Evolutionary conservation across 2,113 vertebrate genomes (phyloP).

Genomic region (Hippocampus guttulatus): DNA sequence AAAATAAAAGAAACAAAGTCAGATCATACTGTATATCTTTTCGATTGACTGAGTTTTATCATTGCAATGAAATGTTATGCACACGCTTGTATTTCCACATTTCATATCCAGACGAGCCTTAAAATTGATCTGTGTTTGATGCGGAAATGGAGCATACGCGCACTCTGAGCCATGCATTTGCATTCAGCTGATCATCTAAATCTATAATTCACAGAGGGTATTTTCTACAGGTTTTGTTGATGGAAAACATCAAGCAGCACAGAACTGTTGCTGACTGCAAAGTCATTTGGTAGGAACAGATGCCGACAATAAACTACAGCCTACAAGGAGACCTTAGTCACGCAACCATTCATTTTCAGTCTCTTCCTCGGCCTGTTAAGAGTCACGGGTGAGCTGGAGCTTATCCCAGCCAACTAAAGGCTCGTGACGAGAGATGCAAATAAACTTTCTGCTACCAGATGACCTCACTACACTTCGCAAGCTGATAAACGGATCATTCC

Average conservation of each 20-base stretch:
- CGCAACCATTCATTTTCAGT: neutral
- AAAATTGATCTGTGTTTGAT: constrained; percentile 47
- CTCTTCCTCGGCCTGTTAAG: neutral
- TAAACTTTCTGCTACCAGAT: constrained; percentile 7
- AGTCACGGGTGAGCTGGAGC: neutral
- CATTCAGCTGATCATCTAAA: constrained; percentile 54
- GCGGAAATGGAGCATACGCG: constrained; percentile 47
- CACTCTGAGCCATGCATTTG: constrained; percentile 34
- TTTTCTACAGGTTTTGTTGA: constrained; percentile 32
- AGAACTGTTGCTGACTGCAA: constrained; percentile 39
- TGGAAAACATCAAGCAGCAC: constrained; percentile 22
- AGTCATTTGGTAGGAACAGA: constrained; percentile 27
- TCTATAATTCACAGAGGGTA: constrained; percentile 28
- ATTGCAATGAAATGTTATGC: constrained; percentile 1
- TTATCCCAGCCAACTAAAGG: neutral
- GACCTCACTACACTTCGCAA: constrained; percentile 5
- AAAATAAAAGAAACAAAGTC: neutral
- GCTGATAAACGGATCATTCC: constrained; percentile 38
- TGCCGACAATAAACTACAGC: constrained; percentile 44
- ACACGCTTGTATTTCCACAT: neutral
- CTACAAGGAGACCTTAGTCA: constrained; percentile 21
- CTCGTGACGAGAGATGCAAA: neutral
- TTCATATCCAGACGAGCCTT: constrained; percentile 28
- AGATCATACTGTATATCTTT: neutral
- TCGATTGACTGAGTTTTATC: constrained; percentile 5